Percentiles rank a stretch among this genome's conserved stretches.
Evolutionary conservation across 53 echinoderm and acorn worm species (phyloP).

Genomic region (Pentamera pediparva): DNA sequence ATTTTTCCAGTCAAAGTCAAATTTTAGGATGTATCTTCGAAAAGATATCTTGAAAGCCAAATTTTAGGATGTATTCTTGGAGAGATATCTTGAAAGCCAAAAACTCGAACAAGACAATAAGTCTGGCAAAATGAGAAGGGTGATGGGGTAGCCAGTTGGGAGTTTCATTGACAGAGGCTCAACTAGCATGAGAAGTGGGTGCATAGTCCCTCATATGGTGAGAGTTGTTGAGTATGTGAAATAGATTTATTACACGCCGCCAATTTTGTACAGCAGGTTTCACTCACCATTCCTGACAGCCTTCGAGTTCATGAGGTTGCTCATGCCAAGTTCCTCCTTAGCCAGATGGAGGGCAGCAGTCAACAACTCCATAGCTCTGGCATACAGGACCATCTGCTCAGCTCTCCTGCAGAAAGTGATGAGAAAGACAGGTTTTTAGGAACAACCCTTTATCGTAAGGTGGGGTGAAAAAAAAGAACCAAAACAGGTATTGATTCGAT

Average conservation of each 20-base stretch:
- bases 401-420: constrained; percentile 53
- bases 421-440: no score
- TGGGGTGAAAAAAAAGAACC: neutral
- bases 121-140: neutral
- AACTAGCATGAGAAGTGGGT: no score
- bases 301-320: constrained; percentile 84
- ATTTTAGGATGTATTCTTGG: no score
- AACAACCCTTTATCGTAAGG: no score
- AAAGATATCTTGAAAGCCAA: no score
- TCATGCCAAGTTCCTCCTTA: constrained; percentile 64
- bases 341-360: constrained; percentile 79
- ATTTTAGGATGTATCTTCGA: no score
- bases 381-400: constrained; percentile 90
- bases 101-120: no score
- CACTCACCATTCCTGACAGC: constrained; percentile 79
- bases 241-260: neutral
- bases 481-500: neutral
- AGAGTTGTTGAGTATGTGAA: neutral
- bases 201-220: no score
- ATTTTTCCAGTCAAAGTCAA: no score
- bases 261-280: no score
- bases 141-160: neutral
- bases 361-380: constrained; percentile 71
- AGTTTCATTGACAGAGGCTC: no score
- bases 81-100: no score